These are phyloP conservation scores for Crotalus helleri DNA, from an alignment of 2,113 vertebrate genomes.

Conservation along the genomic window DNA sequence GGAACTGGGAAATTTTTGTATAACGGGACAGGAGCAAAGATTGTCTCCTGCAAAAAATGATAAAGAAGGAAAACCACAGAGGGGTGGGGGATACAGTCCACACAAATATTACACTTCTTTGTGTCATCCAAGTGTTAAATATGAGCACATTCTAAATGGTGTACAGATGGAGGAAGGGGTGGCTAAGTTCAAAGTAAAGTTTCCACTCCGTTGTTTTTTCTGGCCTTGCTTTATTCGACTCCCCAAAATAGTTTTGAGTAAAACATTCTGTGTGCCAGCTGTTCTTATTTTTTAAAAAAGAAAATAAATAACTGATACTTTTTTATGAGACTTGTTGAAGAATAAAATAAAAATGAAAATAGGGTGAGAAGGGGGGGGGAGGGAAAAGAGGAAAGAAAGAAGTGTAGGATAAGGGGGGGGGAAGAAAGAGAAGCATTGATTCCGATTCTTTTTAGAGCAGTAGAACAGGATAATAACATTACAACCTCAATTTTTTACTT, in stretches of 20 bases:
- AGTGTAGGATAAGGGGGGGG: accelerated
- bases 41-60: neutral
- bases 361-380: neutral
- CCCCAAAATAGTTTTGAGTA: neutral
- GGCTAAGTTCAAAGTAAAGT: neutral
- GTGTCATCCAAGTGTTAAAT: neutral
- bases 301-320: neutral
- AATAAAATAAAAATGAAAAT: neutral
- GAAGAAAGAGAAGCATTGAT: neutral
- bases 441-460: neutral
- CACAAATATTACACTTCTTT: neutral
- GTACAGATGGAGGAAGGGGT: neutral
- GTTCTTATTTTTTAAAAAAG: neutral
- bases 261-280: neutral
- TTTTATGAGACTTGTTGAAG: neutral
- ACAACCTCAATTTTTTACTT: neutral
- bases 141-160: neutral
- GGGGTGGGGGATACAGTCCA: neutral
- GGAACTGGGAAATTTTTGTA: neutral
- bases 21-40: neutral
- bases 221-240: neutral
- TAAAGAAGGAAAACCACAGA: neutral
- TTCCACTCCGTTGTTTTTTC: too few relatives aligned
- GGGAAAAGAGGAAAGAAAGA: neutral
- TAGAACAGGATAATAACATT: neutral